Percentiles rank a stretch among this genome's conserved stretches.
These are phyloP conservation scores for Pediacus dermestoides DNA, from an alignment of 2,888 invertebrate genomes.

Conservation along the genomic window DNA sequence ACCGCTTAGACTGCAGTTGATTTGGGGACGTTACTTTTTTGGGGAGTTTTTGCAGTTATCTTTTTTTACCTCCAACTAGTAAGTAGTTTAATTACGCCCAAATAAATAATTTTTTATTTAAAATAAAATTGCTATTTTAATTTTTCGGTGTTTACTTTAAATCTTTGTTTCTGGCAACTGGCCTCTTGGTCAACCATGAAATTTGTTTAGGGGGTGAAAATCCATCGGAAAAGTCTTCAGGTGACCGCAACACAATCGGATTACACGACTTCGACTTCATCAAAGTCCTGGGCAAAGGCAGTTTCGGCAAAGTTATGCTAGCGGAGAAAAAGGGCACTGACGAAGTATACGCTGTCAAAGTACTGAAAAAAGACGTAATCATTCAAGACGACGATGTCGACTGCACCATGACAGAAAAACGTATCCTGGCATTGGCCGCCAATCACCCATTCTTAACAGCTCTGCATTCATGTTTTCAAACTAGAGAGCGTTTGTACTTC, in stretches of 20 bases:
- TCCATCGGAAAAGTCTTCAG: too few species aligned
- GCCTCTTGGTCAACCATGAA: background rate
- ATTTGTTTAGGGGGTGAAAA: conserved; percentile 19
- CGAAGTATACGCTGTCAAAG: conserved; percentile 84
- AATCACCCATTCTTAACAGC: conserved; percentile 97
- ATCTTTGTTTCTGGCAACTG: background rate
- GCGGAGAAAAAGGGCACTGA: conserved; percentile 92
- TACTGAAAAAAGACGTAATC: conserved; percentile 96
- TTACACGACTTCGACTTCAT: conserved; percentile 93
- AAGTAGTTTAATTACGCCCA: too few species aligned
- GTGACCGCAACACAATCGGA: conserved; percentile 56
- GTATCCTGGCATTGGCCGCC: conserved; percentile 94
- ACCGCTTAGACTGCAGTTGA: too few species aligned
- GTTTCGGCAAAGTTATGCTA: conserved; percentile 98
- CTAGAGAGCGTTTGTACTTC: conserved; percentile 84
- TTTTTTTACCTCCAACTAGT: too few species aligned
- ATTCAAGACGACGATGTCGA: conserved; percentile 99
- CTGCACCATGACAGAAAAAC: conserved; percentile 97
- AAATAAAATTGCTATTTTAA: conserved; percentile 2
- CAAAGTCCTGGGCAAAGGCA: conserved; percentile 98
- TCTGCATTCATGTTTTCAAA: conserved; percentile 96
- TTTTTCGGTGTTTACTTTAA: background rate
- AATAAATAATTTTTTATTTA: too few species aligned
- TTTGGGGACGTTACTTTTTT: too few species aligned
- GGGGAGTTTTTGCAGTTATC: too few species aligned